phyloP scores from a whole-genome alignment of 2,888 invertebrate species.

The Ariolimax columbianus region DNA sequence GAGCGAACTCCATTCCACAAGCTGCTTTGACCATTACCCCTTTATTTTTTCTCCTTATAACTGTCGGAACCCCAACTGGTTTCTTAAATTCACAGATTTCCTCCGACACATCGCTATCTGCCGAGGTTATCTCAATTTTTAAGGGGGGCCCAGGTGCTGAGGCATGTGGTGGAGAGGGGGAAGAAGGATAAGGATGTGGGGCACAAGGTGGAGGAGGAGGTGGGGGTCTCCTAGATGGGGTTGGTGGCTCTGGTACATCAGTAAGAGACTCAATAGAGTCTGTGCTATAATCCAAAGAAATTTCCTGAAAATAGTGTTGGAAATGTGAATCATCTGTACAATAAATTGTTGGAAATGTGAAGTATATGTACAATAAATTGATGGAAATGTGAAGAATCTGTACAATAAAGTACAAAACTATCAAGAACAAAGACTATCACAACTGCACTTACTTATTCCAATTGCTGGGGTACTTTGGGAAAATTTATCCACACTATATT shows the following conservation, averaged over 20 bases:
- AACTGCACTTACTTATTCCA: too few relatives aligned
- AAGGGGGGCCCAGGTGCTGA: constrained; percentile 6
- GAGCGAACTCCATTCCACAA: constrained; percentile 3
- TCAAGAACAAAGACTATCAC: too few relatives aligned
- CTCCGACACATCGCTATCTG: neutral
- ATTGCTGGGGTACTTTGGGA: too few relatives aligned
- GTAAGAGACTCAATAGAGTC: constrained; percentile 28
- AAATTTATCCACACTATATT: too few relatives aligned
- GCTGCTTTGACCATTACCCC: constrained; percentile 21
- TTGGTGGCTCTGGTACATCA: neutral
- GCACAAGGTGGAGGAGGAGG: constrained; percentile 37
- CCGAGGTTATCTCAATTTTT: constrained; percentile 19
- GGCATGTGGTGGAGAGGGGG: neutral
- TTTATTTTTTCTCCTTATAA: constrained; percentile 43
- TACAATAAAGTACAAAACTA: too few relatives aligned
- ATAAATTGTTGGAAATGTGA: neutral
- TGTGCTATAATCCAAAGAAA: constrained; percentile 29
- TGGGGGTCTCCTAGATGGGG: constrained; percentile 20
- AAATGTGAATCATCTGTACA: neutral
- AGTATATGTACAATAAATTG: too few relatives aligned
- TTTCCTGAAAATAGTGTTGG: constrained; percentile 38
- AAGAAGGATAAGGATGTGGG: neutral
- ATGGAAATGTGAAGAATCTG: too few relatives aligned
- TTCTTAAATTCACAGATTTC: constrained; percentile 28
- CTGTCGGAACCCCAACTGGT: constrained; percentile 40